These are phyloP conservation scores for Stigmatopora argus DNA, from an alignment of 2,113 vertebrate species.

Conservation along the genomic window DNA sequence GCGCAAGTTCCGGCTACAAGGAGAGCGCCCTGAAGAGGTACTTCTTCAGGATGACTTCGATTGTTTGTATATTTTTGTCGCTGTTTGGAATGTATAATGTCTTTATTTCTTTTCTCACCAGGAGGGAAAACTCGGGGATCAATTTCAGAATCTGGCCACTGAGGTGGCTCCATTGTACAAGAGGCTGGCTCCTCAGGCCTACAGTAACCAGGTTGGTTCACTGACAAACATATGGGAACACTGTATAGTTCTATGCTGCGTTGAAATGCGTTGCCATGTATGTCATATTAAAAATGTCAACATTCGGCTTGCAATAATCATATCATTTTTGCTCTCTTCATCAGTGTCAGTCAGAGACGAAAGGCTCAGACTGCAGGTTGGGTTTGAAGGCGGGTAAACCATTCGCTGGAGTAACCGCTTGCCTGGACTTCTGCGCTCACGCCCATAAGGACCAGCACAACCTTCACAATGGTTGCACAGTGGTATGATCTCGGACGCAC, in stretches of 20 bases:
- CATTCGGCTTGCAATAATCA: not conserved
- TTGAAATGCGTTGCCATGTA: not conserved
- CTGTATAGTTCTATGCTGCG: too few species aligned
- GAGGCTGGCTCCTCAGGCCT: constrained; percentile 87
- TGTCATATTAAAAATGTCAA: not conserved
- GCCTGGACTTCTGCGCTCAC: constrained; percentile 98
- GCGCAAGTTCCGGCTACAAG: constrained; percentile 92
- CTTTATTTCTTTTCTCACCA: constrained; percentile 43
- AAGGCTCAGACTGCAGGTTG: constrained; percentile 87
- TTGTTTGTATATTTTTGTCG: not conserved
- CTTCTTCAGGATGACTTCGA: not conserved
- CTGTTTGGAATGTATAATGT: not conserved
- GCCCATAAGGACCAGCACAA: constrained; percentile 99
- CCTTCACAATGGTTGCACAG: constrained; percentile 94
- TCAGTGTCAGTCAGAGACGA: constrained; percentile 81
- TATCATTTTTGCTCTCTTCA: constrained; percentile 1
- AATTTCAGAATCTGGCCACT: constrained; percentile 90
- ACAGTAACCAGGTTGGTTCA: constrained; percentile 86
- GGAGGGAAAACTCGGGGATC: constrained; percentile 90
- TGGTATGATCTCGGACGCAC: constrained; percentile 73
- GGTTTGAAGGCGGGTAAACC: constrained; percentile 90
- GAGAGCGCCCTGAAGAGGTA: constrained; percentile 93
- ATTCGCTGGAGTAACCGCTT: constrained; percentile 94
- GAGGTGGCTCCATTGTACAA: constrained; percentile 90
- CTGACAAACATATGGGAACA: not conserved